Evolutionary conservation across 2,797 vertebrate genomes (phyloP).

Genomic region (Allobates femoralis): DNA sequence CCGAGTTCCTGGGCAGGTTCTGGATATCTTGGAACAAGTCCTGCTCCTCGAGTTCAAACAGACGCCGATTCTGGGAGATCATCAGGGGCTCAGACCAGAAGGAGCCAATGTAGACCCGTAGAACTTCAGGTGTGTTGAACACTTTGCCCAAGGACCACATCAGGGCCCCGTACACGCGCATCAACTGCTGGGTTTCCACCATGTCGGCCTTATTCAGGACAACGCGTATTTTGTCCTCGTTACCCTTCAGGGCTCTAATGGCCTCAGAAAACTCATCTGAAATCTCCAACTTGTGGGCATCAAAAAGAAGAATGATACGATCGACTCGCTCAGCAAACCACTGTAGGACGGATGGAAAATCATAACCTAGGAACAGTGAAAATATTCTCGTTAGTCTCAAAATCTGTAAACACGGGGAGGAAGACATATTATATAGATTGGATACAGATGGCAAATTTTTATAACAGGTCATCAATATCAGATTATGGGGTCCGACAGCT

Average conservation of each 20-base stretch:
- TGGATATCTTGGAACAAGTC: slow-evolving; percentile 92
- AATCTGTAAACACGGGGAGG: neutral
- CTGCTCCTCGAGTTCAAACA: slow-evolving; percentile 93
- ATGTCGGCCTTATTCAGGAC: slow-evolving; percentile 96
- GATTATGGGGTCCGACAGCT: too few species aligned
- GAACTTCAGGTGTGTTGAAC: slow-evolving; percentile 90
- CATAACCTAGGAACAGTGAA: slow-evolving; percentile 80
- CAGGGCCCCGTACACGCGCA: slow-evolving; percentile 93
- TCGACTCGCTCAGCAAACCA: slow-evolving; percentile 95
- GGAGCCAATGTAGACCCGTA: slow-evolving; percentile 93
- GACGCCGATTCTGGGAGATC: slow-evolving; percentile 84
- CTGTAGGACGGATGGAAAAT: slow-evolving; percentile 90
- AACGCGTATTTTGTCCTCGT: slow-evolving; percentile 95
- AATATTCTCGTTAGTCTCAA: neutral
- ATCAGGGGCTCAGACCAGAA: slow-evolving; percentile 95
- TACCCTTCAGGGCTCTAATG: slow-evolving; percentile 87
- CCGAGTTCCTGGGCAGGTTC: slow-evolving; percentile 89
- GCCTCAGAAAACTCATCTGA: slow-evolving; percentile 94
- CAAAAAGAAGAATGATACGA: slow-evolving; percentile 92
- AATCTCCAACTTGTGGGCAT: slow-evolving; percentile 95
- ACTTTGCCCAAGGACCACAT: slow-evolving; percentile 97
- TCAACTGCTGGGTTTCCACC: slow-evolving; percentile 94
- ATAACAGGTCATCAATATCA: too few species aligned
- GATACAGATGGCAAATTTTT: too few species aligned
- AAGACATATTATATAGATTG: neutral